phyloP scores from a whole-genome alignment of 2,888 invertebrate species.

The Chromoteleia sp. region DNA sequence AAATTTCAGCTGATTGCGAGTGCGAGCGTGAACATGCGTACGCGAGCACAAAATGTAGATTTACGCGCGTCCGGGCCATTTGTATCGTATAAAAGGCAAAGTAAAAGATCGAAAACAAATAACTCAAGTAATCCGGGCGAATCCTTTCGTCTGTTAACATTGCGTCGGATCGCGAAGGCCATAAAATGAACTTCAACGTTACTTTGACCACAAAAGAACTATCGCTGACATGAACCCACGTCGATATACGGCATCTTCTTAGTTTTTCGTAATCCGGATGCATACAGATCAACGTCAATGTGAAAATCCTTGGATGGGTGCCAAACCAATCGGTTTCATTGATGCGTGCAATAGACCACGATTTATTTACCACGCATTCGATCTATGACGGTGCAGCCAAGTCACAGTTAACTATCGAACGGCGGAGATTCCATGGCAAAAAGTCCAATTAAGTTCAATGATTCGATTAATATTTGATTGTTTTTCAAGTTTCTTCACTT shows the following conservation, averaged over 20 bases:
- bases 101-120: slow-evolving; percentile 59
- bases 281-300: slow-evolving; percentile 74
- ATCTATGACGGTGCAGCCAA: slow-evolving; percentile 42
- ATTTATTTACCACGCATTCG: slow-evolving; percentile 74
- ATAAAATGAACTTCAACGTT: slow-evolving; percentile 60
- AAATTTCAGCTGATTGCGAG: too few relatives aligned
- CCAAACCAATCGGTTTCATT: slow-evolving; percentile 75
- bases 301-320: slow-evolving; percentile 72
- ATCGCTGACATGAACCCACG: slow-evolving; percentile 48
- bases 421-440: slow-evolving; percentile 26
- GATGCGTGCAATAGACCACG: slow-evolving; percentile 75
- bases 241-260: slow-evolving; percentile 64
- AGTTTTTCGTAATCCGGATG: slow-evolving; percentile 72
- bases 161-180: slow-evolving; percentile 54
- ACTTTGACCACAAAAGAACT: slow-evolving; percentile 66
- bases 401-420: slow-evolving; percentile 30
- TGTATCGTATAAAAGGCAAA: slow-evolving; percentile 48
- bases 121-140: slow-evolving; percentile 54
- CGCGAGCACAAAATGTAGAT: slow-evolving; percentile 48
- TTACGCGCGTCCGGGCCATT: slow-evolving; percentile 52
- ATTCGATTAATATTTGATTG: slow-evolving; percentile 36
- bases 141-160: slow-evolving; percentile 60
- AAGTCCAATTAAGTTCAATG: slow-evolving; percentile 32
- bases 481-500: neutral
- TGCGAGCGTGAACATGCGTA: slow-evolving; percentile 31